Evolutionary conservation across 2,888 invertebrate species (phyloP).

Genomic region (Phrixothrix hirtus): DNA sequence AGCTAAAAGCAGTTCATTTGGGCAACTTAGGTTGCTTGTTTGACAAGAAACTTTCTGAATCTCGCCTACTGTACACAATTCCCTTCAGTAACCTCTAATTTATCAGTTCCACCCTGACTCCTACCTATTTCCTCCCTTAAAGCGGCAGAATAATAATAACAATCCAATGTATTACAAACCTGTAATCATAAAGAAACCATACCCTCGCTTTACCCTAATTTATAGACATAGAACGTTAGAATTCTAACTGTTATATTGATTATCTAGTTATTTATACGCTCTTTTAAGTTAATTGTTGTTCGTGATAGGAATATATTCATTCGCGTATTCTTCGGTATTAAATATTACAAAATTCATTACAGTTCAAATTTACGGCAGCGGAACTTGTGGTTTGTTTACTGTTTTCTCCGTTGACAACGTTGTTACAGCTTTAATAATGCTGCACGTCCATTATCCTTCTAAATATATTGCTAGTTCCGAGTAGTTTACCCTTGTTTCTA

Average conservation of each 20-base stretch:
- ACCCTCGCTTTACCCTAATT: slow-evolving; percentile 14
- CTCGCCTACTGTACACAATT: slow-evolving; percentile 3
- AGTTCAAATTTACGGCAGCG: not conserved
- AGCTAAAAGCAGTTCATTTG: slow-evolving; percentile 5
- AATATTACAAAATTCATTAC: too few relatives aligned
- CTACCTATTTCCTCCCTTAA: not conserved
- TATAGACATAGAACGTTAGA: slow-evolving; percentile 8
- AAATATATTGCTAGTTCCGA: slow-evolving; percentile 27
- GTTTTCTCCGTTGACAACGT: slow-evolving; percentile 25
- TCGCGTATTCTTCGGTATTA: too few relatives aligned
- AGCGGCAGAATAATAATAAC: slow-evolving; percentile 1
- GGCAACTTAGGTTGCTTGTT: slow-evolving; percentile 3
- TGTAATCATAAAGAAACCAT: slow-evolving; percentile 14
- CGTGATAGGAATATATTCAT: too few relatives aligned
- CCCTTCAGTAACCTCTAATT: slow-evolving; percentile 4
- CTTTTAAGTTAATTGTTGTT: too few relatives aligned
- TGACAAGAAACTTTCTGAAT: slow-evolving; percentile 10
- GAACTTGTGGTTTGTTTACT: not conserved
- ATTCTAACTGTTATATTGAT: not conserved
- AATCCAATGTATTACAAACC: slow-evolving; percentile 14
- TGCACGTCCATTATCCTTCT: slow-evolving; percentile 26
- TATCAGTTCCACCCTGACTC: not conserved
- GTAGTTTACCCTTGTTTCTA: slow-evolving; percentile 28
- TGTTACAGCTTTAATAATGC: slow-evolving; percentile 32
- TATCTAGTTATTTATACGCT: not conserved